Conservation (phyloP, 2,888 invertebrate genomes). For the Drosophila ezoana region DNA sequence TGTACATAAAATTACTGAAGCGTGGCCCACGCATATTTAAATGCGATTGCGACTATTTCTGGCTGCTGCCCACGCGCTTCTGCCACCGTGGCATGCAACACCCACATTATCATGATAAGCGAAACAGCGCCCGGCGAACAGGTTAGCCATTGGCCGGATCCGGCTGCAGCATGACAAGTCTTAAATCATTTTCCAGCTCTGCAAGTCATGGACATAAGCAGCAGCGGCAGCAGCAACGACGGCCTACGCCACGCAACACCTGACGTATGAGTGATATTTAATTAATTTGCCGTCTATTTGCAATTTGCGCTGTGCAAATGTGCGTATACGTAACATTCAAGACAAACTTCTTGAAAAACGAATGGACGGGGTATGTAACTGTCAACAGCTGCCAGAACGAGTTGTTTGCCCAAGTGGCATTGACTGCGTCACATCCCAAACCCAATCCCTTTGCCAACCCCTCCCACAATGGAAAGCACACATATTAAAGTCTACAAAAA, state of each 20-base stretch:
- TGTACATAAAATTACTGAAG: neutral
- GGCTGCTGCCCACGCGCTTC: constrained; percentile 11
- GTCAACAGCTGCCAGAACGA: constrained; percentile 35
- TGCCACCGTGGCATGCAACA: constrained; percentile 32
- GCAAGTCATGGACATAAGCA: constrained; percentile 18
- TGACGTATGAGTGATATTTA: constrained; percentile 72
- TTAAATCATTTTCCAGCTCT: constrained; percentile 5
- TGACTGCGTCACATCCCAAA: neutral
- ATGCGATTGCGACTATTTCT: constrained; percentile 4
- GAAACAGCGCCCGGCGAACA: constrained; percentile 9
- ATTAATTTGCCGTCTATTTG: constrained; percentile 61
- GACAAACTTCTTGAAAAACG: constrained; percentile 22
- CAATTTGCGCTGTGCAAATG: constrained; percentile 31
- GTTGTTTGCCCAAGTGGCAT: constrained; percentile 35
- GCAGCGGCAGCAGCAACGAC: neutral
- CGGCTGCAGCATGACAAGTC: neutral
- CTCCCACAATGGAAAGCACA: constrained; percentile 15
- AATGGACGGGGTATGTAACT: neutral
- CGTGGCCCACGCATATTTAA: constrained; percentile 9
- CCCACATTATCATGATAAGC: constrained; percentile 15
- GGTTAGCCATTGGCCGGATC: neutral
- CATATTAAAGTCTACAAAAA: constrained; percentile 38
- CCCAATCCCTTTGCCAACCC: neutral
- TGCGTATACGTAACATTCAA: constrained; percentile 26
- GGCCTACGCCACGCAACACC: constrained; percentile 10